Evolutionary conservation across 1,140 invertebrate genomes (phyloP).

Genomic region (Epicauta chinensis): DNA sequence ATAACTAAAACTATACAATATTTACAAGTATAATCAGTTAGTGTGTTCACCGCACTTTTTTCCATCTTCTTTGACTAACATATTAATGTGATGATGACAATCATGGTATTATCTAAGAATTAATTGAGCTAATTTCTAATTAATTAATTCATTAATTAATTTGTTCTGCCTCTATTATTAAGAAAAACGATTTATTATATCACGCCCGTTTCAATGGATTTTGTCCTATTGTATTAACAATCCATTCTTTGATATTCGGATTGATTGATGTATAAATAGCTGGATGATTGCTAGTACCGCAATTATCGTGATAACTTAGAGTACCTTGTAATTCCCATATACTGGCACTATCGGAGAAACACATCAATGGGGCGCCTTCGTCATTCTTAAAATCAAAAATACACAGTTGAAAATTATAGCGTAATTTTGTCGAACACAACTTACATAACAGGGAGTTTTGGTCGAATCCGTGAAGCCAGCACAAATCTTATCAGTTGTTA

Average conservation of each 20-base stretch:
- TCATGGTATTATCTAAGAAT: not conserved
- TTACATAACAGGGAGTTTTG: slow-evolving; percentile 55
- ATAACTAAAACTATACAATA: slow-evolving; percentile 18
- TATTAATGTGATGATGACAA: slow-evolving; percentile 1
- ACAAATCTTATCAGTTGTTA: slow-evolving; percentile 52
- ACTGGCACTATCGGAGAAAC: slow-evolving; percentile 46
- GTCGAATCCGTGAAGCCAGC: slow-evolving; percentile 51
- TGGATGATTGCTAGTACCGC: slow-evolving; percentile 51
- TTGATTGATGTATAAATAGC: slow-evolving; percentile 49
- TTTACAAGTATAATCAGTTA: slow-evolving; percentile 8
- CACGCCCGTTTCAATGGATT: not conserved
- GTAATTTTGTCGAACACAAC: slow-evolving; percentile 27
- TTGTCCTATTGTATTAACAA: slow-evolving; percentile 38
- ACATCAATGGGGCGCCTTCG: slow-evolving; percentile 59
- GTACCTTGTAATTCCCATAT: slow-evolving; percentile 57
- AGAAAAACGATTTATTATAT: too few relatives aligned
- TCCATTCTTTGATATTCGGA: slow-evolving; percentile 36
- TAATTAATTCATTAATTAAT: too few relatives aligned
- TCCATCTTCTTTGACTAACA: slow-evolving; percentile 1
- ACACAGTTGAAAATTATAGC: not conserved
- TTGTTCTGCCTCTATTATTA: too few relatives aligned
- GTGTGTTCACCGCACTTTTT: slow-evolving; percentile 2
- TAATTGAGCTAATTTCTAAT: slow-evolving; percentile 10
- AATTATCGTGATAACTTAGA: slow-evolving; percentile 54
- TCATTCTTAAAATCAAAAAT: slow-evolving; percentile 50